Evolutionary conservation across 2,888 invertebrate genomes (phyloP).

Genomic region (Ceratothoa steindachneri): DNA sequence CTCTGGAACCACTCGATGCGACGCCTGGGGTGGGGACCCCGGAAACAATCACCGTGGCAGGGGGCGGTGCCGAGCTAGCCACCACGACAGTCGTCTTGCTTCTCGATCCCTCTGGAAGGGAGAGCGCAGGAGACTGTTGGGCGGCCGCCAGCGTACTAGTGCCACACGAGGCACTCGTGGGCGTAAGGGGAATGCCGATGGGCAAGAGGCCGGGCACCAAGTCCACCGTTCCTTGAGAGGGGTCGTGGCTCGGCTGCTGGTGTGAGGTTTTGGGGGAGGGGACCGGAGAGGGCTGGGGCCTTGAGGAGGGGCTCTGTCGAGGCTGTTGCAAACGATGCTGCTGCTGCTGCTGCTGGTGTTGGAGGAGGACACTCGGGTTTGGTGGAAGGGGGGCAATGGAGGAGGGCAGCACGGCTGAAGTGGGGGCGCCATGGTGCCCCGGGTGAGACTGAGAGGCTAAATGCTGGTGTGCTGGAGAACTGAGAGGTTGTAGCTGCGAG

Average conservation of each 20-base stretch:
- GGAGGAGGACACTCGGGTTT: neutral
- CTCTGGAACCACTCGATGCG: conserved; percentile 14
- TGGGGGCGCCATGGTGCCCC: conserved; percentile 15
- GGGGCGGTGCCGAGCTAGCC: neutral
- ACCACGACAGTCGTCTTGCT: neutral
- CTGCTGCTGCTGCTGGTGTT: conserved; percentile 18
- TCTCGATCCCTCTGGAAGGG: neutral
- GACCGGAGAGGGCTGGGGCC: too few species aligned
- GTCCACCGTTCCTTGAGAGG: neutral
- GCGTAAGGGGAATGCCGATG: conserved; percentile 1
- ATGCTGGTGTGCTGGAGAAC: neutral
- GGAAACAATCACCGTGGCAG: neutral
- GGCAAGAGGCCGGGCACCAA: neutral
- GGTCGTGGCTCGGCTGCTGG: conserved; percentile 22
- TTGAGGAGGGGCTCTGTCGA: conserved; percentile 8
- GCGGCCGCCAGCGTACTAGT: conserved; percentile 26
- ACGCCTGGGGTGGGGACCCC: neutral
- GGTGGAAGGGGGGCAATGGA: neutral
- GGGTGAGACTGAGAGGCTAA: neutral
- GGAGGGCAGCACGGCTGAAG: neutral
- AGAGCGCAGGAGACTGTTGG: conserved; percentile 16
- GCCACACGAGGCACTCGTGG: conserved; percentile 22
- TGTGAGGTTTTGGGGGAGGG: conserved; percentile 16
- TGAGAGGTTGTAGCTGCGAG: neutral
- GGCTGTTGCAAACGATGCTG: conserved; percentile 26